A percentile compares a stretch with the other conserved stretches of the same genome.
Evolutionary conservation across 2,888 invertebrate species (phyloP).

Genomic region (Linyphia triangularis): DNA sequence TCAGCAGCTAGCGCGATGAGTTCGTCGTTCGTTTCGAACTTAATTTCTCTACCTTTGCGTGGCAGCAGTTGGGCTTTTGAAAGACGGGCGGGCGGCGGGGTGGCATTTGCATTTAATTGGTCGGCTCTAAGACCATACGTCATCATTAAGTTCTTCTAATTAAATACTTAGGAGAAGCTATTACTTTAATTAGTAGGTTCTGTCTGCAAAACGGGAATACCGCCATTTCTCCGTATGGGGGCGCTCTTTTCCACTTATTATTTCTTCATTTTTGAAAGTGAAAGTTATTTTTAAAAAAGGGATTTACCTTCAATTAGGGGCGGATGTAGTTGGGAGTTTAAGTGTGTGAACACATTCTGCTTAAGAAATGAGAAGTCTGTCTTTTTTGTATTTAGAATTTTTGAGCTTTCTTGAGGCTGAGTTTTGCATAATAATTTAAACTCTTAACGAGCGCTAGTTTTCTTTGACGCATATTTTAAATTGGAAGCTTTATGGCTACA

Average conservation of each 20-base stretch:
- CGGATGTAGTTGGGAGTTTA: slow-evolving; percentile 11
- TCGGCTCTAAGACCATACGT: slow-evolving; percentile 61
- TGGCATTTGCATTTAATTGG: slow-evolving; percentile 73
- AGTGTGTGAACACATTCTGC: slow-evolving; percentile 20
- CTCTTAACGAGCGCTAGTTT: not conserved
- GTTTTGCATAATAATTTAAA: not conserved
- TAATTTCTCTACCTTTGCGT: slow-evolving; percentile 37
- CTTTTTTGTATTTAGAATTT: not conserved
- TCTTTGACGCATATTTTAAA: not conserved
- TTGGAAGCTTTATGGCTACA: not conserved
- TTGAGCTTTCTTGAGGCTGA: not conserved
- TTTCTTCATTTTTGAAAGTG: slow-evolving; percentile 28
- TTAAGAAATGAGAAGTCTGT: not conserved
- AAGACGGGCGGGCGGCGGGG: slow-evolving; percentile 2
- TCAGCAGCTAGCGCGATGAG: slow-evolving; percentile 5
- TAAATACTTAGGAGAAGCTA: slow-evolving; percentile 72
- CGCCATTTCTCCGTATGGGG: slow-evolving; percentile 44
- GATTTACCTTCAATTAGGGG: slow-evolving; percentile 44
- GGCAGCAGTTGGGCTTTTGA: not conserved
- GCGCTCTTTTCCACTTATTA: slow-evolving; percentile 42
- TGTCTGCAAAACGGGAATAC: slow-evolving; percentile 40
- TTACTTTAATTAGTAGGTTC: slow-evolving; percentile 70
- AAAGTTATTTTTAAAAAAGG: not conserved
- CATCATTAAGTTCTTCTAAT: slow-evolving; percentile 73
- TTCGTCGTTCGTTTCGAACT: slow-evolving; percentile 28